Percentiles rank a stretch among this genome's conserved stretches.
Conservation (phyloP, 2,797 vertebrate species). For the Channallabes apus region DNA sequence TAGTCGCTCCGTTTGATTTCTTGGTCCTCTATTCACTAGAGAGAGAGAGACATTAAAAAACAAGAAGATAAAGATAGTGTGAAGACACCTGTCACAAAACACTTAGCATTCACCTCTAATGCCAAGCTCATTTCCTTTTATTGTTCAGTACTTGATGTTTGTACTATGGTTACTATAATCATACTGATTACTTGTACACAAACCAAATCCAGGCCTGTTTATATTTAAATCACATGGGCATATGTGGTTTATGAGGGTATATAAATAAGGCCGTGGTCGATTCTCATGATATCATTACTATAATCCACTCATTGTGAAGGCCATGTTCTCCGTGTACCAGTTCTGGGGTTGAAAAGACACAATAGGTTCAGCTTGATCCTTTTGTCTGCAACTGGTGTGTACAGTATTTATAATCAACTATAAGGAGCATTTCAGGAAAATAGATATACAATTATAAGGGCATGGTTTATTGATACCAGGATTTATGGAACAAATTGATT, state of each 20-base stretch:
- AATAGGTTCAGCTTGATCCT: neutral
- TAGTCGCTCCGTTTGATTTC: conserved; percentile 50
- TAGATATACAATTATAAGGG: neutral
- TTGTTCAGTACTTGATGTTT: conserved; percentile 24
- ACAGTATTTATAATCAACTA: neutral
- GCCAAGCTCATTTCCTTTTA: conserved; percentile 25
- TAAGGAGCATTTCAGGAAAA: neutral
- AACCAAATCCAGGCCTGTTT: neutral
- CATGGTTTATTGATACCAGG: neutral
- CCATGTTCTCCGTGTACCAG: neutral
- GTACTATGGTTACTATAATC: neutral
- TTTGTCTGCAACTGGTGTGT: neutral
- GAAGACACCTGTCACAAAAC: conserved; percentile 26
- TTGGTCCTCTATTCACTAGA: conserved; percentile 28
- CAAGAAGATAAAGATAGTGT: conserved; percentile 18
- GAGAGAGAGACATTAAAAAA: conserved; percentile 20
- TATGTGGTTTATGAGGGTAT: neutral
- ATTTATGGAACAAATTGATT: neutral
- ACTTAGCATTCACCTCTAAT: conserved; percentile 24
- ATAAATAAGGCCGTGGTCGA: neutral
- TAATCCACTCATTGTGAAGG: neutral
- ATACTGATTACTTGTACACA: conserved; percentile 6
- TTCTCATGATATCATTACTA: neutral
- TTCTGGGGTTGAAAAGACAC: neutral
- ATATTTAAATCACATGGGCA: neutral